Evolutionary conservation across 2,113 vertebrate species (phyloP).

Genomic region (Pseudolaguvia tuberculata): DNA sequence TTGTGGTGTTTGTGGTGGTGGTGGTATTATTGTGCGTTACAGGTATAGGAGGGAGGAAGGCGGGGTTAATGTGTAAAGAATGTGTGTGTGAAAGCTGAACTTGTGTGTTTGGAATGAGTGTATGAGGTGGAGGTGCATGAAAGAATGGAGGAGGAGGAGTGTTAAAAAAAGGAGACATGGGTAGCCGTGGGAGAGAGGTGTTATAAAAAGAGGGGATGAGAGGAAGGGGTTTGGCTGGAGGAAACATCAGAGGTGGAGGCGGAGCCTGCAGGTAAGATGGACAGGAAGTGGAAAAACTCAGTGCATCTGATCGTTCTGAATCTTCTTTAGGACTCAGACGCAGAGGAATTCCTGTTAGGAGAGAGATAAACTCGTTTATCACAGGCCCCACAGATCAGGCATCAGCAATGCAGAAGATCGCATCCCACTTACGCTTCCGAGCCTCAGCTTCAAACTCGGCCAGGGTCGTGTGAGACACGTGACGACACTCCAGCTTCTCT

Average conservation of each 20-base stretch:
- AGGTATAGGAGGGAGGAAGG: conserved; percentile 76
- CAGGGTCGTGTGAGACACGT: conserved; percentile 83
- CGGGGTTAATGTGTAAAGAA: conserved; percentile 78
- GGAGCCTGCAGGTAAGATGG: conserved; percentile 41
- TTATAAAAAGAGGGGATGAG: conserved; percentile 49
- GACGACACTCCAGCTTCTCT: conserved; percentile 82
- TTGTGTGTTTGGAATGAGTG: conserved; percentile 59
- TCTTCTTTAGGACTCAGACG: conserved; percentile 72
- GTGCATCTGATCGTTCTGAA: conserved; percentile 54
- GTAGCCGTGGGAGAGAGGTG: conserved; percentile 30
- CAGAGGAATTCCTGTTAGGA: conserved; percentile 74
- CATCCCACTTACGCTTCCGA: conserved; percentile 84
- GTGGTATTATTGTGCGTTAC: conserved; percentile 58
- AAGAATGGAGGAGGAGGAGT: conserved; percentile 42
- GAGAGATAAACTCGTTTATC: not conserved
- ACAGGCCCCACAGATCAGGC: too few species aligned
- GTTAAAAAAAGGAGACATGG: conserved; percentile 49
- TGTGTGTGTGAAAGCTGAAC: too few species aligned
- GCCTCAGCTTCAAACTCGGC: conserved; percentile 82
- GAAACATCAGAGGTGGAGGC: conserved; percentile 48
- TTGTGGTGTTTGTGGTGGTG: conserved; percentile 4
- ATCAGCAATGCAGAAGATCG: not conserved
- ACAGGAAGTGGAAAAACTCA: conserved; percentile 57
- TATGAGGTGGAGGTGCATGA: conserved; percentile 32
- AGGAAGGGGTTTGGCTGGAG: conserved; percentile 51